These are phyloP conservation scores for Hippoglossus hippoglossus DNA, from an alignment of 2,797 vertebrate genomes.

Conservation along the genomic window DNA sequence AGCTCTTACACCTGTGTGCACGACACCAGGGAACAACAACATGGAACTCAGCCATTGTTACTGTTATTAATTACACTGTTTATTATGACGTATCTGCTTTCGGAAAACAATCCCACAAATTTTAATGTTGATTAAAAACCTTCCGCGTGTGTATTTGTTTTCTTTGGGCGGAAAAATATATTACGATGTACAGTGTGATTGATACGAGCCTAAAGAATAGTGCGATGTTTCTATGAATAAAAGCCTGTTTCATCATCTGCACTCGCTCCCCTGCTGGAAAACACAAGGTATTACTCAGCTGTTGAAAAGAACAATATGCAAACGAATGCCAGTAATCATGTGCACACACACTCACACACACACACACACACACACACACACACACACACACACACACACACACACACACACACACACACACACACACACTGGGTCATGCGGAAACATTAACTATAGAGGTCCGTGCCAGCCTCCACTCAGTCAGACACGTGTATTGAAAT, in stretches of 20 bases:
- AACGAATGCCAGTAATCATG: neutral
- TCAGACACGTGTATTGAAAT: constrained; percentile 17
- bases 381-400: neutral
- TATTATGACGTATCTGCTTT: constrained; percentile 18
- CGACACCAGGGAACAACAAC: neutral
- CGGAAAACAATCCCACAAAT: constrained; percentile 16
- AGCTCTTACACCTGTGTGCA: too few relatives aligned
- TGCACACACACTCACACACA: neutral
- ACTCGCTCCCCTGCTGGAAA: constrained; percentile 7
- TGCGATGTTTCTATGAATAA: constrained; percentile 18
- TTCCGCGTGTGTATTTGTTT: neutral
- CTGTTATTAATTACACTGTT: constrained; percentile 28
- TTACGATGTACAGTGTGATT: constrained; percentile 33
- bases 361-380: neutral
- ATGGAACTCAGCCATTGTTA: constrained; percentile 1
- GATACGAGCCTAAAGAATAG: constrained; percentile 25
- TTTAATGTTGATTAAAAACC: constrained; percentile 52
- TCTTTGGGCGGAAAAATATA: constrained; percentile 20
- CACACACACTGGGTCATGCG: neutral
- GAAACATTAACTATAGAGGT: constrained; percentile 12
- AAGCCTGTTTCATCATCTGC: neutral
- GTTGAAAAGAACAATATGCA: constrained; percentile 21
- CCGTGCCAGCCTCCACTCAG: constrained; percentile 18
- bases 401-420: neutral
- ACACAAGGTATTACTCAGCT: constrained; percentile 1